Conservation (phyloP, 2,113 vertebrate species). For the Lagopus leucura region DNA sequence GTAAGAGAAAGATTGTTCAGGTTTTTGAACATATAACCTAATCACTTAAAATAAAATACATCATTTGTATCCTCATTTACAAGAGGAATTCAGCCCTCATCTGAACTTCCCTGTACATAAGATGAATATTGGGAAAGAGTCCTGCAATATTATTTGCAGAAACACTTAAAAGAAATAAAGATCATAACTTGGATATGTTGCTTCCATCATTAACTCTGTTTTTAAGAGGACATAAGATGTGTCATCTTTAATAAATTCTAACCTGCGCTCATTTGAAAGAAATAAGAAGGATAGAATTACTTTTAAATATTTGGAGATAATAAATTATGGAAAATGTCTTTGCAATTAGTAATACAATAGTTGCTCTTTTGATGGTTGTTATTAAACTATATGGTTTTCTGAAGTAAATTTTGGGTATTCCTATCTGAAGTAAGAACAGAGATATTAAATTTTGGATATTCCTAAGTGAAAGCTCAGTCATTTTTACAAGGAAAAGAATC, state of each 20-base stretch:
- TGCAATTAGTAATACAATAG: neutral
- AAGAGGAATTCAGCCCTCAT: neutral
- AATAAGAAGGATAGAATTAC: neutral
- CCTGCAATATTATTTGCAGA: neutral
- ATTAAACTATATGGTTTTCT: neutral
- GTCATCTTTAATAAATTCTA: neutral
- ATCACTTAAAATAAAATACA: neutral
- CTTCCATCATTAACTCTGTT: neutral
- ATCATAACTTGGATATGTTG: accelerated
- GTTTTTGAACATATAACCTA: neutral
- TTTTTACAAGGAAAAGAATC: neutral
- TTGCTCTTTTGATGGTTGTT: neutral
- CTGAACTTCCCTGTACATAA: neutral
- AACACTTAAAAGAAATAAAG: neutral
- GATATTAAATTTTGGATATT: neutral
- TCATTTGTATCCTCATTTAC: neutral
- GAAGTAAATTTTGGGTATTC: neutral
- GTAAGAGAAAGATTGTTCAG: neutral
- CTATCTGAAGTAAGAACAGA: neutral
- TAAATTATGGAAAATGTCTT: neutral
- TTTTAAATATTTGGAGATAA: neutral
- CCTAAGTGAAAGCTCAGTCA: neutral
- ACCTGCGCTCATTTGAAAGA: neutral
- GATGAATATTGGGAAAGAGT: neutral
- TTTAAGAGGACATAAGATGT: neutral